These are phyloP conservation scores for Sinopyrophorus schimmeli DNA, from an alignment of 2,888 invertebrate species.

Conservation along the genomic window DNA sequence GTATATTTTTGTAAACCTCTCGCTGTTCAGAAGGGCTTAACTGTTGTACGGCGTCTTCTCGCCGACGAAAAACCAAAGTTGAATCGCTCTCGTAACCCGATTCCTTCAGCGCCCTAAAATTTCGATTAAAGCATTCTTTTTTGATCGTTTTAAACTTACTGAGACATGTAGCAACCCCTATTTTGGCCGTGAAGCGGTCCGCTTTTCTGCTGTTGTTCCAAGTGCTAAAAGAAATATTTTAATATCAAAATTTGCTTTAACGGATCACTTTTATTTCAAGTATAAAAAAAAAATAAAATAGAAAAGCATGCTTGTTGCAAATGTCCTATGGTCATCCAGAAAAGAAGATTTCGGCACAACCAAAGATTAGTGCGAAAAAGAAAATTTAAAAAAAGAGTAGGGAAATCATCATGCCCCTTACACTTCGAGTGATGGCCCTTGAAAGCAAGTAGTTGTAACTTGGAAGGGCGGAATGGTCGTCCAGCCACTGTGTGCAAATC, in stretches of 20 bases:
- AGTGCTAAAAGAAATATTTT: slow-evolving; percentile 58
- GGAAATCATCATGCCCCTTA: slow-evolving; percentile 61
- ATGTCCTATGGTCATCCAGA: neutral
- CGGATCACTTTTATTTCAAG: too few relatives aligned
- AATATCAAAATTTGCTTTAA: too few relatives aligned
- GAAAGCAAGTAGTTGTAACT: slow-evolving; percentile 69
- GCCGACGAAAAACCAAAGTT: slow-evolving; percentile 80
- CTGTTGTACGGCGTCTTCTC: slow-evolving; percentile 64
- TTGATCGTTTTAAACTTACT: slow-evolving; percentile 72
- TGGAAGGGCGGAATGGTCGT: slow-evolving; percentile 73
- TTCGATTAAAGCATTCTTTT: slow-evolving; percentile 21
- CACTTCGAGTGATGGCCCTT: slow-evolving; percentile 70
- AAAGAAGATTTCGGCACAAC: slow-evolving; percentile 1
- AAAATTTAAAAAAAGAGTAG: slow-evolving; percentile 3
- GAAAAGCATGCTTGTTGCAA: too few relatives aligned
- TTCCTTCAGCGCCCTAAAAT: slow-evolving; percentile 77
- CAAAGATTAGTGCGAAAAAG: neutral
- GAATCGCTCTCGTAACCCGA: slow-evolving; percentile 92
- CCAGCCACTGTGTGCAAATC: slow-evolving; percentile 64
- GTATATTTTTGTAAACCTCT: slow-evolving; percentile 83
- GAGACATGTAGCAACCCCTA: slow-evolving; percentile 82
- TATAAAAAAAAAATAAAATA: too few relatives aligned
- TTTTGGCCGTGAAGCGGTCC: slow-evolving; percentile 66
- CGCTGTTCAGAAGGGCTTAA: slow-evolving; percentile 83
- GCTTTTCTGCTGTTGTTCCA: slow-evolving; percentile 73